Base-by-base conservation (phyloP, 2,797 vertebrate genomes). In the Acanthurus lineatus region DNA sequence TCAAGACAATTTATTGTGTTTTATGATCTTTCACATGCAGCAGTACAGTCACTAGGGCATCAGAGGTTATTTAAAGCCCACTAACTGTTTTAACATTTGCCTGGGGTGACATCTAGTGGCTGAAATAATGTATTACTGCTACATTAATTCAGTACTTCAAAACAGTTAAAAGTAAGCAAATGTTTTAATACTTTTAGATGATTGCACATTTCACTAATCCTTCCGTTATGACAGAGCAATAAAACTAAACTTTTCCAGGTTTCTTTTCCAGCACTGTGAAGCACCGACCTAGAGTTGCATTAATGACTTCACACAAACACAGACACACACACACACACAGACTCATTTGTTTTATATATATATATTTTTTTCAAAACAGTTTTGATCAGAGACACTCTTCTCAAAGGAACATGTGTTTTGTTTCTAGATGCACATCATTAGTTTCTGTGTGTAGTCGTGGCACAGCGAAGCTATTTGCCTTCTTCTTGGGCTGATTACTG, bases 51-150 rank as follows among this genome's bases (percentile, higher is more conserved):
- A 8, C 15, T 48, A 19, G 42, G 49, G 6, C 8, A 10, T 7
- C 17, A 63, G 19, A 51, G 14, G 2, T 14, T 25, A 53, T 49
- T 38, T 5, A 32, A 51, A 12, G 14, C 22, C 1, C 1, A 1
- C 1, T 25, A 1, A 52, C 32, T 40, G 3, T 61, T 76, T 5
- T 77, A 69, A 5, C 15, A 15, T 87, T 83, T 79, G 86, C 6
- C 57, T 69, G 82, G 75, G 57, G 0, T 62, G 87, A 64, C 78
- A 52, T 89, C 92, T 90, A 85, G 87, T 90, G 93, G 89, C 2
- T 14, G 0, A 14, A 48, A 38, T 0, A 0, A 12, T 12, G 35
- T n/a, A 81, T 78, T 79, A 71, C 89, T 85, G 3, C 32, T 47
- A 5, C 1, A 47, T 16, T 17, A 12, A 22, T 0, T 12, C 19